Conservation (phyloP, 2,888 invertebrate species). For the Shargacucullia verbasci region DNA sequence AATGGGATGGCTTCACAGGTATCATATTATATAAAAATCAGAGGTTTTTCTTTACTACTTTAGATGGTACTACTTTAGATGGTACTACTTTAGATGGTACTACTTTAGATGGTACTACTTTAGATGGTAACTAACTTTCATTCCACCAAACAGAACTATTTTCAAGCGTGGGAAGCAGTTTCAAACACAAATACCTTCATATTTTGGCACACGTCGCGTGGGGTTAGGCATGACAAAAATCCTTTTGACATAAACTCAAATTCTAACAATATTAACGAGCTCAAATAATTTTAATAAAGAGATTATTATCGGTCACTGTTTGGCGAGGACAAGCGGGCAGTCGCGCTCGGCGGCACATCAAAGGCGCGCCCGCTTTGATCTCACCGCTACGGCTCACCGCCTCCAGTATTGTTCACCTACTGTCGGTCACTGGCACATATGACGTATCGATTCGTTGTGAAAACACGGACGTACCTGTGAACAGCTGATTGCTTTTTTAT, state of each 20-base stretch:
- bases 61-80: too few species aligned
- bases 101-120: too few species aligned
- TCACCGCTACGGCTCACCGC: slow-evolving; percentile 67
- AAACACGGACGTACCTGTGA: slow-evolving; percentile 27
- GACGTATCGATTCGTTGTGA: slow-evolving; percentile 50
- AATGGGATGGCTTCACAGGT: too few species aligned
- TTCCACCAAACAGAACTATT: too few species aligned
- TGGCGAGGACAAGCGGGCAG: slow-evolving; percentile 39
- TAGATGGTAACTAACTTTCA: too few species aligned
- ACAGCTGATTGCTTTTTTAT: slow-evolving; percentile 26
- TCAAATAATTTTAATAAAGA: slow-evolving; percentile 49
- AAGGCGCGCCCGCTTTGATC: slow-evolving; percentile 76
- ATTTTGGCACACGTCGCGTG: too few species aligned
- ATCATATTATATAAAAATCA: too few species aligned
- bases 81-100: too few species aligned
- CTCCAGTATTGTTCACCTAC: slow-evolving; percentile 62
- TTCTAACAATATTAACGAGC: slow-evolving; percentile 13
- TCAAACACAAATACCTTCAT: too few species aligned
- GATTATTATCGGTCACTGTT: slow-evolving; percentile 49
- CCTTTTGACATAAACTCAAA: slow-evolving; percentile 16
- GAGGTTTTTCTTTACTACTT: too few species aligned
- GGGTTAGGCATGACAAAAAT: background rate
- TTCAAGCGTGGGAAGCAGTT: too few species aligned
- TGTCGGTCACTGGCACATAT: slow-evolving; percentile 42
- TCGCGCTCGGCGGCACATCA: slow-evolving; percentile 75